Evolutionary conservation across 2,113 vertebrate species (phyloP), one percentile per base, ranked within the genome.

Genomic region (Siniperca knerii): DNA sequence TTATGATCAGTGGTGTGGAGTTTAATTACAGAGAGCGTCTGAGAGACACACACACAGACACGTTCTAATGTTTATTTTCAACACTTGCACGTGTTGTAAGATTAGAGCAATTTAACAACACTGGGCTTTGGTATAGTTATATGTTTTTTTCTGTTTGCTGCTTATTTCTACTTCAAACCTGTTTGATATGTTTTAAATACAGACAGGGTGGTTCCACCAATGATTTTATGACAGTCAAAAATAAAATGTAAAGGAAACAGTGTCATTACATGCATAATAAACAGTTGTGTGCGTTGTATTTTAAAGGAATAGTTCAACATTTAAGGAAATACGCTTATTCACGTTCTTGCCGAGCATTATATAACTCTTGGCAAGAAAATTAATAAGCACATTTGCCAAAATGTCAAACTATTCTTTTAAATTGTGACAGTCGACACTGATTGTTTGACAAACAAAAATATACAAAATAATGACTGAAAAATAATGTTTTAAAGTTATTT

Each of bases 51-150:
- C 42, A 76, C 50, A 65, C 57, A 73, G 2, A 89, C 79, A 84
- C 42, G 75, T 92, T 79, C 75, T 46, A 77, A 74, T 86, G 84
- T 90, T 82, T 91, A 91, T 92, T 93, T 93, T 87, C 73, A 87
- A 70, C 83, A 58, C 67, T 62, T 82, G 15, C 23, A 74, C 76
- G 81, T 81, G 52, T 61, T 61, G 75, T 90, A 76, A 87, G 92
- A 85, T 90, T 85, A 67, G 60, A 42, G 79, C 73, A 33, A 48
- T 84, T 81, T 83, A 67, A 78, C 68, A 78, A 61, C 42, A 42
- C 23, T 29, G 44, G 20, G 60, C 25, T 66, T 78, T 44, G 64
- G 33, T 78, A 23, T 44, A 73, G 42, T 61, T 80, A 23, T 50
- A 55, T 58, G 40, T 23, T 81, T 80, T 76, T 65, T 69, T 23